phyloP scores from a whole-genome alignment of 2,888 invertebrate genomes.

The Sesia apiformis region DNA sequence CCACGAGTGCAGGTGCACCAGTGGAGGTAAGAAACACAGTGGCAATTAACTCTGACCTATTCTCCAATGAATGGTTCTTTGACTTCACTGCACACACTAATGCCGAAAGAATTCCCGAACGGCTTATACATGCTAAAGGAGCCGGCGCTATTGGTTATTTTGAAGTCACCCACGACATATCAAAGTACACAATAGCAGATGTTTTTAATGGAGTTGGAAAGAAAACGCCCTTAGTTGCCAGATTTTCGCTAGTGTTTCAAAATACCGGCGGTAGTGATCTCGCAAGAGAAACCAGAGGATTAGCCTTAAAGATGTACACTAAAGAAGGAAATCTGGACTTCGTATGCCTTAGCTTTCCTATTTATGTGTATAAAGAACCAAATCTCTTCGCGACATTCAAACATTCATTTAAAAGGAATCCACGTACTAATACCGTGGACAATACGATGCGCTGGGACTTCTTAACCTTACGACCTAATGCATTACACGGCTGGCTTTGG shows the following conservation, averaged over 20 bases:
- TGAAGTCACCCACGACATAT: conserved; percentile 84
- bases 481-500: conserved; percentile 83
- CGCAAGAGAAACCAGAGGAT: conserved; percentile 33
- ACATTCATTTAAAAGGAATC: conserved; percentile 93
- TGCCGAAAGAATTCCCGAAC: conserved; percentile 91
- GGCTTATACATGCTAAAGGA: conserved; percentile 92
- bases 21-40: conserved; percentile 9
- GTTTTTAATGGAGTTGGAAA: conserved; percentile 71
- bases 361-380: conserved; percentile 91
- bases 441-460: conserved; percentile 93
- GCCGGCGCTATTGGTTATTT: conserved; percentile 87
- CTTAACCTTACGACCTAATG: conserved; percentile 84
- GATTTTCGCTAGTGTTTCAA: conserved; percentile 75
- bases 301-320: conserved; percentile 43
- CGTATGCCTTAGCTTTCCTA: conserved; percentile 88
- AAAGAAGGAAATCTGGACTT: conserved; percentile 92
- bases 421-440: conserved; percentile 87
- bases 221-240: conserved; percentile 61
- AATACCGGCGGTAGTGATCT: conserved; percentile 77
- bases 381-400: conserved; percentile 87
- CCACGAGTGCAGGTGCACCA: conserved; percentile 8
- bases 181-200: conserved; percentile 67
- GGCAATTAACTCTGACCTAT: conserved; percentile 9
- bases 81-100: conserved; percentile 84
- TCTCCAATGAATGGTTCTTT: conserved; percentile 40